These are phyloP conservation scores for Agrochola litura DNA, from an alignment of 2,888 invertebrate species.

Conservation along the genomic window DNA sequence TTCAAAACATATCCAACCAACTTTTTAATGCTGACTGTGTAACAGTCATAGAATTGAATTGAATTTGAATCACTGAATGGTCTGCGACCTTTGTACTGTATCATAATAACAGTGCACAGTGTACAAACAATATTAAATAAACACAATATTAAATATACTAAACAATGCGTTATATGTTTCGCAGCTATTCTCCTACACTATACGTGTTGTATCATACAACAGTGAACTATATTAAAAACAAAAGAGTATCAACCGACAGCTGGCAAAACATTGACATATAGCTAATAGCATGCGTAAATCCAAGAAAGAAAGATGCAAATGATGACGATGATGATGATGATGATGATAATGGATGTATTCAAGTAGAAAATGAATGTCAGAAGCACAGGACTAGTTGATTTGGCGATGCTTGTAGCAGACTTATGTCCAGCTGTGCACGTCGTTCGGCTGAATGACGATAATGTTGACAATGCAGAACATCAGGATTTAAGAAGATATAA, in stretches of 20 bases:
- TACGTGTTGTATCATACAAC: conserved; percentile 25
- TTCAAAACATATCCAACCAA: background rate
- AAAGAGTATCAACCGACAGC: conserved; percentile 3
- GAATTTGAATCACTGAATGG: background rate
- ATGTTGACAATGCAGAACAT: background rate
- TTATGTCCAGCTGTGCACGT: background rate
- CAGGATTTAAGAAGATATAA: background rate
- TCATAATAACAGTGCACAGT: background rate
- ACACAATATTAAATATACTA: background rate
- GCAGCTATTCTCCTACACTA: conserved; percentile 17
- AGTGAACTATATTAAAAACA: conserved; percentile 13
- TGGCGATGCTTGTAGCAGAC: background rate
- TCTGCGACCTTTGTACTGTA: background rate
- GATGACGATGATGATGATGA: too few species aligned
- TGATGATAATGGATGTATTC: background rate
- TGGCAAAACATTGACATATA: background rate
- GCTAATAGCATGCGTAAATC: background rate
- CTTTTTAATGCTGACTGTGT: too few species aligned
- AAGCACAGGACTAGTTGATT: background rate
- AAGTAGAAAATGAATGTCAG: background rate
- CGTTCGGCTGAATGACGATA: background rate
- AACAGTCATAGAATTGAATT: background rate
- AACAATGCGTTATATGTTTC: background rate
- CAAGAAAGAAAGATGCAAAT: background rate
- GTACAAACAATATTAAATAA: too few species aligned